phyloP scores from a whole-genome alignment of 2,113 vertebrate species.

The Tympanuchus pallidicinctus region DNA sequence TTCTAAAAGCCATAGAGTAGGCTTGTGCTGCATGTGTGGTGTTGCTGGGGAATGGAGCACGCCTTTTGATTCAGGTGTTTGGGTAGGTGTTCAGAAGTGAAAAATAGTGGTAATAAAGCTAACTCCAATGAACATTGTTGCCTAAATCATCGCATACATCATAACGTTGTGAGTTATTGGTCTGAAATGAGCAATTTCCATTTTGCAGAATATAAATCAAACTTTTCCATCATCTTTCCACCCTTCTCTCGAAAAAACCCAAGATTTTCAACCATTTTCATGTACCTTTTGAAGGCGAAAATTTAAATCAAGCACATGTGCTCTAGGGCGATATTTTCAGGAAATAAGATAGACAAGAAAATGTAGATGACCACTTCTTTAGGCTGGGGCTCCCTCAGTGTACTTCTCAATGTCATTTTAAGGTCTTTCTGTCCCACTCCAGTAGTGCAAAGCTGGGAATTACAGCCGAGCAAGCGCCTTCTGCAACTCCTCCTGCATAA shows the following conservation, averaged over 20 bases:
- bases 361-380: background rate
- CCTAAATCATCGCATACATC: background rate
- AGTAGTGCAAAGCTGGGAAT: background rate
- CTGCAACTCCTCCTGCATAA: conserved; percentile 13
- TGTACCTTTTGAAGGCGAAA: background rate
- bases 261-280: background rate
- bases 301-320: background rate
- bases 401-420: conserved; percentile 33
- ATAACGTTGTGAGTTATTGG: background rate
- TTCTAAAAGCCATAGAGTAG: background rate
- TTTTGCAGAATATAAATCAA: background rate
- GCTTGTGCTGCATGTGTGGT: background rate
- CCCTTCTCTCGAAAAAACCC: background rate
- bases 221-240: background rate
- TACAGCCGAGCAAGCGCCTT: background rate
- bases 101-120: background rate
- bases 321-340: background rate
- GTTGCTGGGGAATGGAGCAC: background rate
- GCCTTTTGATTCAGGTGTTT: background rate
- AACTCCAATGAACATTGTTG: background rate
- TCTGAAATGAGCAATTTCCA: background rate
- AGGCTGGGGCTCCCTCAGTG: fast-evolving
- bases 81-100: background rate
- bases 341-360: background rate
- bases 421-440: background rate